These are phyloP conservation scores for Drosophila funebris DNA, from an alignment of 1,140 invertebrate genomes.

Conservation along the genomic window DNA sequence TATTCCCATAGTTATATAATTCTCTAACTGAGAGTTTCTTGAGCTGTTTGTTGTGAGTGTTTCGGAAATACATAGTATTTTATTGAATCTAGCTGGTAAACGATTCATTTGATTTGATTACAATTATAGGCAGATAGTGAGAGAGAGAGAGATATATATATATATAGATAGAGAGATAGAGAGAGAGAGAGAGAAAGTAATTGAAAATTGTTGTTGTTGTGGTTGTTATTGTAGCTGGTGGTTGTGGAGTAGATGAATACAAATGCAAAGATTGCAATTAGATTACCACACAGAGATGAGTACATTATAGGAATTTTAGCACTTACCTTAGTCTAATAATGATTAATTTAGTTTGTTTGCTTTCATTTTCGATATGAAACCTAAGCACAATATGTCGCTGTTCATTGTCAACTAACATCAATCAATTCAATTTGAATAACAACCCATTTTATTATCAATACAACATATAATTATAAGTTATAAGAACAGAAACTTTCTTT, in stretches of 20 bases:
- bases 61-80: conserved; percentile 3
- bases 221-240: conserved; percentile 19
- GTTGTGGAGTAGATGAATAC: conserved; percentile 51
- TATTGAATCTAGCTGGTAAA: neutral
- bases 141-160: conserved; percentile 9
- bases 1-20: neutral
- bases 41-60: conserved; percentile 8
- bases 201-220: conserved; percentile 45
- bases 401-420: conserved; percentile 50
- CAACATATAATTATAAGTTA: conserved; percentile 35
- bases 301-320: conserved; percentile 49
- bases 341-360: conserved; percentile 12
- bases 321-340: conserved; percentile 71
- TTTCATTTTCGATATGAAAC: conserved; percentile 37
- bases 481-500: conserved; percentile 13
- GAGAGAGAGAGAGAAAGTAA: conserved; percentile 32
- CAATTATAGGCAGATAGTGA: neutral
- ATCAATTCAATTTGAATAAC: conserved; percentile 21
- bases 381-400: conserved; percentile 42
- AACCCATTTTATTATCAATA: conserved; percentile 51
- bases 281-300: conserved; percentile 61
- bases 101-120: conserved; percentile 1
- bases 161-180: conserved; percentile 2
- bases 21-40: neutral
- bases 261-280: conserved; percentile 60